Base-by-base conservation (phyloP, 2,797 vertebrate genomes). In the Enoplosus armatus region DNA sequence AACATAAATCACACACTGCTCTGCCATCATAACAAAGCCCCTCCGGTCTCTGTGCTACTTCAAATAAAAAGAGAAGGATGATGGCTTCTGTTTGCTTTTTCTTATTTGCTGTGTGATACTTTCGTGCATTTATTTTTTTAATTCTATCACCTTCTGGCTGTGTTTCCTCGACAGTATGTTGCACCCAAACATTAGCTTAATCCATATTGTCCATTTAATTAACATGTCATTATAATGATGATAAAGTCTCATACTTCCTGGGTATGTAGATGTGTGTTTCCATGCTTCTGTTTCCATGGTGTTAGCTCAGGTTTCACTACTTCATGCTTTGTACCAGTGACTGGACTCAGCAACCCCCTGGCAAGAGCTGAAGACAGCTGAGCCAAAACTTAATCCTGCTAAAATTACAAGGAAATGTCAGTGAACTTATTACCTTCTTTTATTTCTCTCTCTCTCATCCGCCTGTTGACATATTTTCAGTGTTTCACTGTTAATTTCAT, bases 381-480 rank as follows among this genome's bases (percentile, higher is more conserved):
- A 74, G 72, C 61, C 74, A 74, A 73, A 81, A 75, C 39, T 22
- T 41, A 71, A 84, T 76, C 60, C 76, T 69, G 54, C 63, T 70
- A 70, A 86, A 86, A 82, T 80, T 60, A 84, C 71, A 77, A 79
- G 65, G 33, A 83, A 86, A 85, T 79, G 58, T 84, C 70, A 65
- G 71, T 55, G 43, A 85, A 72, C 26, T 50, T 59, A 59, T 74
- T 63, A 58, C 50, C 50, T 71, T 56, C 62, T 55, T 50, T 3
- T 56, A 41, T 56, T 12, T 37, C 35, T 37, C 35, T 37, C 35
- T 58, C 54, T 39, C 35, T 55, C 48, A 41, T 47, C 20, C 5
- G 9, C 14, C 31, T 66, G 45, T 60, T 82, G 53, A 76, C 48
- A 80, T 79, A 72, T 85, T 77, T 85, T 61, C 45, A 59, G 15